phyloP scores from a whole-genome alignment of 2,888 invertebrate genomes.

The Volucella inflata region DNA sequence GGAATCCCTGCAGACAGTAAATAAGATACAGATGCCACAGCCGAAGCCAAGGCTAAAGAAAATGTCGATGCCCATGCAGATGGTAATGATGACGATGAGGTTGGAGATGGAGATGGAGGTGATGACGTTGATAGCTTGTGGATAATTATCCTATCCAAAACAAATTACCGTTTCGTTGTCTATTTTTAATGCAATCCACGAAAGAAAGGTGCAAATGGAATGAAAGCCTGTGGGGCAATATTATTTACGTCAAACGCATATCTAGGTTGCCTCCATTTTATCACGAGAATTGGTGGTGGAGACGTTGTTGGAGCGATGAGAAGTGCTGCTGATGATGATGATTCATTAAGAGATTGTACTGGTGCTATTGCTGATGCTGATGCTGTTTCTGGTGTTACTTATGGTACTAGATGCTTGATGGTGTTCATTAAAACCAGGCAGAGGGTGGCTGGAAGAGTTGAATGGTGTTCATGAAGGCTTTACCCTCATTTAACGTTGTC shows the following conservation, averaged over 20 bases:
- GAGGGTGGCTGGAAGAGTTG: background rate
- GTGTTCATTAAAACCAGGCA: constrained; percentile 29
- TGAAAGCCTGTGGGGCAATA: constrained; percentile 25
- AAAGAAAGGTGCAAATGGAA: constrained; percentile 61
- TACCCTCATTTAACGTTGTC: constrained; percentile 45
- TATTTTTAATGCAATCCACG: constrained; percentile 51
- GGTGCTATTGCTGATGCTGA: background rate
- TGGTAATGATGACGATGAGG: background rate
- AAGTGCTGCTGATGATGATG: constrained; percentile 25
- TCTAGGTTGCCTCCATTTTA: constrained; percentile 13
- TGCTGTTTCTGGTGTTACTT: background rate
- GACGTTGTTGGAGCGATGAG: constrained; percentile 43
- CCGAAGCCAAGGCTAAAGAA: too few relatives aligned
- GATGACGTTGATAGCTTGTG: constrained; percentile 12
- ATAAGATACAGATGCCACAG: constrained; percentile 12
- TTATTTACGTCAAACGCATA: constrained; percentile 9
- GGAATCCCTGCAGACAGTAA: background rate
- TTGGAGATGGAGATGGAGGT: background rate
- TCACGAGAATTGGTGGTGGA: constrained; percentile 12
- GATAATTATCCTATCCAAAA: constrained; percentile 62
- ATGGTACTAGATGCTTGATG: background rate
- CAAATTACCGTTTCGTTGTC: constrained; percentile 63
- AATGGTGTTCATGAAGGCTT: constrained; percentile 17
- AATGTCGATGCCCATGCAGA: background rate
- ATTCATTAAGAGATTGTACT: constrained; percentile 24